Evolutionary conservation across 2,797 vertebrate species (phyloP), one percentile per base, ranked within the genome.

Genomic region (Caiman crocodilus): DNA sequence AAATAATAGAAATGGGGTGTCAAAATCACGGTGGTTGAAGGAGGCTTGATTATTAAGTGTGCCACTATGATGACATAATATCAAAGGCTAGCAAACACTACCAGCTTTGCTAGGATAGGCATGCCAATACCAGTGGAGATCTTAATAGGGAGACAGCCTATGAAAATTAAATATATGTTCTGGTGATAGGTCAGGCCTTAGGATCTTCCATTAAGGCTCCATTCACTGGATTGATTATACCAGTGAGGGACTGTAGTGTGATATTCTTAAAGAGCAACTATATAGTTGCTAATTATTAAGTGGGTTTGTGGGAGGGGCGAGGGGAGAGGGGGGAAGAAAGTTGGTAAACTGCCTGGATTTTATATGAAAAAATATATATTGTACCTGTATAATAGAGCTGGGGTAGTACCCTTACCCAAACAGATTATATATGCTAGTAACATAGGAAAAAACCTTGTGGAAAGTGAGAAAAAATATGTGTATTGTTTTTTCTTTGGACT

Each of bases 381-480:
- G 42, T 50, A 50, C 42, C 42, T 8, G 42, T 50, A 50, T 50
- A 50, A 50, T 10, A 50, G 42, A 50, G 42, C 2, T 50, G 42
- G 42, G 42, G 42, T 50, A 50, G 42, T 50, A 10, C 9, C 42
- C 42, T 50, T 50, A 50, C 42, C 42, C 42, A 10, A 50, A 50
- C 42, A 50, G 9, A 50, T 50, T 50, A 50, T 50, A 50, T 50
- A 50, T 50, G 42, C 42, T 50, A 50, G 42, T 50, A 50, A 50
- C 42, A 11, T 50, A 50, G 42, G 11, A 50, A 50, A 50, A 50
- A 50, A 3, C 42, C 42, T 50, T 50, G 42, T 50, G 42, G 42
- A 50, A 50, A 50, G 42, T 50, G 74, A 86, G 56, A 82, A 25
- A 20, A 5, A 79, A 74, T 81, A 59, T 79, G 94, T 91, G 76